Evolutionary conservation across 2,113 vertebrate species (phyloP), one percentile per base, ranked within the genome.

Genomic region (Choloepus hoffmanni): DNA sequence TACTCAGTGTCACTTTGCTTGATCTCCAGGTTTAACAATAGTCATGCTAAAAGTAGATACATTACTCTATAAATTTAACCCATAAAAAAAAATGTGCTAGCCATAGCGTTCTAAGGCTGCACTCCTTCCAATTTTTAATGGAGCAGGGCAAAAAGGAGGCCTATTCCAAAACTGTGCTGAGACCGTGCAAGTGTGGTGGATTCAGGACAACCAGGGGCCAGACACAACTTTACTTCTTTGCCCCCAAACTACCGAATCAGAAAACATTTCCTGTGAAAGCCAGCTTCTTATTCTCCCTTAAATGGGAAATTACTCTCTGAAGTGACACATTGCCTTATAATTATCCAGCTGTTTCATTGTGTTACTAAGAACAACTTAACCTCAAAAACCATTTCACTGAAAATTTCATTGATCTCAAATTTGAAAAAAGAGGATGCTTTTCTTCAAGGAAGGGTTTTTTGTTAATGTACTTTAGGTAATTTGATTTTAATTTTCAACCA

Each of bases 11-110:
- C 98, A 98, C 98, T 99, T 98, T 98, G 98, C 98, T 98, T 98
- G 98, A 98, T 99, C 98, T 98, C 98, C 97, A 98, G 98, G 97
- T 98, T 99, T 98, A 98, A 98, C 98, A 99, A 98, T 99, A 98
- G 98, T 99, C 98, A 99, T 98, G 98, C 98, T 98, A 98, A 99
- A 98, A 98, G 98, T 98, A 98, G 98, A 98, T 98, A 98, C 98
- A 98, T 99, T 98, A 98, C 98, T 98, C 98, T 91, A 98, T 98
- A 98, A 98, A 99, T 99, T 98, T 98, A 96, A 95, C 95, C 98
- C 97, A 98, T 98, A 98, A 99, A 98, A 92, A 95, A 98, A 98
- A 36, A 36, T 98, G 95, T 98, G 98, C 98, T 98, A 98, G 97
- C 98, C 98, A 92, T 97, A 98, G 98, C 98, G 98, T 98, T 98